Percentiles rank a stretch among this genome's conserved stretches.
Conservation (phyloP, 2,888 invertebrate species). For the Eristalinus aeneus region DNA sequence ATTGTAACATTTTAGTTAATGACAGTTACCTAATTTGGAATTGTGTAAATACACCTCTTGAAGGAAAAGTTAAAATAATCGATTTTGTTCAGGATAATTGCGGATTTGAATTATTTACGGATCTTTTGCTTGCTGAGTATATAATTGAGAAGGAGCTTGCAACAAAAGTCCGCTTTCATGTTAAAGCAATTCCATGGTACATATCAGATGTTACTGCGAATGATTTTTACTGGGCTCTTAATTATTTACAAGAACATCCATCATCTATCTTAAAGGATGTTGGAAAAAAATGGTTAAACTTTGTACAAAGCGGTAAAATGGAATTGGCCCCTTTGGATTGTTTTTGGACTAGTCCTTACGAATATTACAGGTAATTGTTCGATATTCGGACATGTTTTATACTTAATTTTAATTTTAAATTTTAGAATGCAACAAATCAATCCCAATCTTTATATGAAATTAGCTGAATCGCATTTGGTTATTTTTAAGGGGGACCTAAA, state of each 20-base stretch:
- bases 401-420: not conserved
- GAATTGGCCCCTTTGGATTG: conserved; percentile 82
- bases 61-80: conserved; percentile 77
- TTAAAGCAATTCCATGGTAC: conserved; percentile 96
- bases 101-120: conserved; percentile 95
- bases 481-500: conserved; percentile 98
- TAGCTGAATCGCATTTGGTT: conserved; percentile 86
- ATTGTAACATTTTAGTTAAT: conserved; percentile 84
- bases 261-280: conserved; percentile 78
- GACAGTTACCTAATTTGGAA: conserved; percentile 83
- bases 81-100: conserved; percentile 95
- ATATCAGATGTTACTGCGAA: conserved; percentile 91
- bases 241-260: conserved; percentile 79
- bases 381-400: no score
- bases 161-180: conserved; percentile 89
- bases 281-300: conserved; percentile 84
- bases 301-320: conserved; percentile 81
- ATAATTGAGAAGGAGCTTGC: conserved; percentile 84
- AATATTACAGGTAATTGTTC: conserved; percentile 82
- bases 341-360: conserved; percentile 94
- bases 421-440: conserved; percentile 86
- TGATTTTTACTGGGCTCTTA: conserved; percentile 89
- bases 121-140: conserved; percentile 92
- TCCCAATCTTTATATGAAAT: conserved; percentile 85
- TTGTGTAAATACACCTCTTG: conserved; percentile 73